phyloP scores from a whole-genome alignment of 2,888 invertebrate species.

The Dendrolimus houi region DNA sequence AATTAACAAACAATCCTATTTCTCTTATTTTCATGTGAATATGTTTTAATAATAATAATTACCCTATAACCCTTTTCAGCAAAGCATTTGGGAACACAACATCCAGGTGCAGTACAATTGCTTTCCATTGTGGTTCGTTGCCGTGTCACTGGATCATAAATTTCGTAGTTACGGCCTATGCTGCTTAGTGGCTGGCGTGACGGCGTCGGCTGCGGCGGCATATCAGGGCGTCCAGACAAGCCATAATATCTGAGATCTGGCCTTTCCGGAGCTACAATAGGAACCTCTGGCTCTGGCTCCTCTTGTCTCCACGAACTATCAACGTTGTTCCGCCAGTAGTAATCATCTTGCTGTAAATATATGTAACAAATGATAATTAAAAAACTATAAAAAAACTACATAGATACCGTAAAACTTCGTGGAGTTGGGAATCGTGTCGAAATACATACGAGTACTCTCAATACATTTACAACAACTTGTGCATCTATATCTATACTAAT shows the following conservation, averaged over 20 bases:
- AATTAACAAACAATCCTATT: background rate
- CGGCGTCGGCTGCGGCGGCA: slow-evolving; percentile 12
- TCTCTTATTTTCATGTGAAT: background rate
- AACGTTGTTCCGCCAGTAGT: slow-evolving; percentile 25
- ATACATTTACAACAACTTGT: too few species aligned
- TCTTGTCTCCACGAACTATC: slow-evolving; percentile 20
- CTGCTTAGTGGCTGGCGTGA: slow-evolving; percentile 15
- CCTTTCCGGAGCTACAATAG: slow-evolving; percentile 2
- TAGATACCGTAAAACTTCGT: too few species aligned
- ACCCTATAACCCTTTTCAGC: slow-evolving; percentile 91
- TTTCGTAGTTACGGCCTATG: slow-evolving; percentile 40
- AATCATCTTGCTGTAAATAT: slow-evolving; percentile 28
- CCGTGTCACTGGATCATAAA: slow-evolving; percentile 54
- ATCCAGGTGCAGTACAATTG: slow-evolving; percentile 81
- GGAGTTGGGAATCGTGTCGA: too few species aligned
- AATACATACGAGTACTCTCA: too few species aligned
- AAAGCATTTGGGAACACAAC: slow-evolving; percentile 90
- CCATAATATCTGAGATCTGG: slow-evolving; percentile 16
- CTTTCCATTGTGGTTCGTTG: slow-evolving; percentile 58
- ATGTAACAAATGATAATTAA: slow-evolving; percentile 4
- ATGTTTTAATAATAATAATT: slow-evolving; percentile 26
- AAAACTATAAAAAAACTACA: too few species aligned
- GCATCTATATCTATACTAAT: too few species aligned
- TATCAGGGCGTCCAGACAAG: slow-evolving; percentile 24
- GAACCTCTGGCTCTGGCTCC: slow-evolving; percentile 6